phyloP scores from a whole-genome alignment of 2,888 invertebrate species.

The Danaus chrysippus region DNA sequence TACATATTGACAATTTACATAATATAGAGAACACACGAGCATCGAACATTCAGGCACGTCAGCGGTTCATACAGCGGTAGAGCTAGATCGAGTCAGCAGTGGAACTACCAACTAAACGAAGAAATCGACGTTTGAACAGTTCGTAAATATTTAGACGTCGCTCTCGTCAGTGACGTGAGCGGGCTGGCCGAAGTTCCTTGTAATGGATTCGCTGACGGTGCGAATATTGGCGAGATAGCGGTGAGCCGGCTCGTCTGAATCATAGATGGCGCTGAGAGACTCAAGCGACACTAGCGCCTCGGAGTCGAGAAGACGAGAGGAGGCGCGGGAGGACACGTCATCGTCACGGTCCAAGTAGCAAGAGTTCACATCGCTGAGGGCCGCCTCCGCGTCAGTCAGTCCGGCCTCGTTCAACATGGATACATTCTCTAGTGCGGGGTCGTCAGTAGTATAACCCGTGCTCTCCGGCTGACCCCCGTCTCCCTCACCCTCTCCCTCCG shows the following conservation, averaged over 20 bases:
- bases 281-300: constrained; percentile 88
- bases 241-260: constrained; percentile 82
- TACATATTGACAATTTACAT: constrained; percentile 71
- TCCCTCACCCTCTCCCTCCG: constrained; percentile 76
- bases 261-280: constrained; percentile 90
- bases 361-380: constrained; percentile 91
- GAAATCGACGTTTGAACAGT: neutral
- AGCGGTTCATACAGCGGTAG: constrained; percentile 35
- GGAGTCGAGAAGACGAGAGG: constrained; percentile 88
- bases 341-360: constrained; percentile 86
- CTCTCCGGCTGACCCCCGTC: constrained; percentile 80
- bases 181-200: constrained; percentile 86
- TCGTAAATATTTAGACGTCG: constrained; percentile 74
- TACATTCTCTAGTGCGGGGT: constrained; percentile 90
- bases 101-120: constrained; percentile 42
- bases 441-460: constrained; percentile 92
- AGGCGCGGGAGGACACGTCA: constrained; percentile 90
- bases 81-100: constrained; percentile 32
- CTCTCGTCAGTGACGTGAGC: constrained; percentile 83
- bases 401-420: constrained; percentile 92
- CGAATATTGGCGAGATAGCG: constrained; percentile 86
- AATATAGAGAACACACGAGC: constrained; percentile 49
- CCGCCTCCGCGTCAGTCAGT: constrained; percentile 92
- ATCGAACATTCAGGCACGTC: constrained; percentile 57
- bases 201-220: constrained; percentile 87